phyloP scores from a whole-genome alignment of 2,797 vertebrate species.

The Catostomus latipinnis region DNA sequence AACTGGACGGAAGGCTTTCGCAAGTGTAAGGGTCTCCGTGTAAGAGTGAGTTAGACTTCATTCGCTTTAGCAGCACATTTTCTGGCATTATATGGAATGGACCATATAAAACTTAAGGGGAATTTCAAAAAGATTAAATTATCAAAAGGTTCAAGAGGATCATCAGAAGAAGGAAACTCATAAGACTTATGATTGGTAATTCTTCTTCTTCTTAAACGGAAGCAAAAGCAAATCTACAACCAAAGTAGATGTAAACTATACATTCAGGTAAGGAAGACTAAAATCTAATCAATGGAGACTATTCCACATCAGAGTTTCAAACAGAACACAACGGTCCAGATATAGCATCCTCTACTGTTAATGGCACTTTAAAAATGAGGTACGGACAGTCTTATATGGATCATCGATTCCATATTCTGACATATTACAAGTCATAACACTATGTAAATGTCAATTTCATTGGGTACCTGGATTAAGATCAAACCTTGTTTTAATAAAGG shows the following conservation, averaged over 20 bases:
- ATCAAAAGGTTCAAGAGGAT: neutral
- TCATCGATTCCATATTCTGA: slow-evolving; percentile 19
- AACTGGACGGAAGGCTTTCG: slow-evolving; percentile 1
- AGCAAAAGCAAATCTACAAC: slow-evolving; percentile 21
- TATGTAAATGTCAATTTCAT: slow-evolving; percentile 23
- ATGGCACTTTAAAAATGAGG: slow-evolving; percentile 61
- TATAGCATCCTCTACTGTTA: slow-evolving; percentile 55
- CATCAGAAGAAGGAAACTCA: neutral
- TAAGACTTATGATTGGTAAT: neutral
- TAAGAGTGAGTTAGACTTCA: neutral
- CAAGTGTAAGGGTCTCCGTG: neutral
- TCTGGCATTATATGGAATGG: slow-evolving; percentile 45
- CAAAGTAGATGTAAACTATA: slow-evolving; percentile 32
- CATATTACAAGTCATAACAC: slow-evolving; percentile 13
- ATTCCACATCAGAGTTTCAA: no score
- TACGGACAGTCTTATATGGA: slow-evolving; percentile 40
- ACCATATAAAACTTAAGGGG: slow-evolving; percentile 32
- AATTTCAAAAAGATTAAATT: slow-evolving; percentile 2
- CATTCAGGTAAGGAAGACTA: slow-evolving; percentile 40
- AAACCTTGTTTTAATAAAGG: slow-evolving; percentile 13
- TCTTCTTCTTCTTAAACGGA: slow-evolving; percentile 19
- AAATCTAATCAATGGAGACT: slow-evolving; percentile 14
- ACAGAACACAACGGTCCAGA: slow-evolving; percentile 27
- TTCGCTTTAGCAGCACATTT: slow-evolving; percentile 37
- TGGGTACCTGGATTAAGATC: slow-evolving; percentile 42